A percentile compares a stretch with the other conserved stretches of the same genome.
phyloP scores from a whole-genome alignment of 92 coral and sea anemone species.

The Anthopleura xanthogrammica region DNA sequence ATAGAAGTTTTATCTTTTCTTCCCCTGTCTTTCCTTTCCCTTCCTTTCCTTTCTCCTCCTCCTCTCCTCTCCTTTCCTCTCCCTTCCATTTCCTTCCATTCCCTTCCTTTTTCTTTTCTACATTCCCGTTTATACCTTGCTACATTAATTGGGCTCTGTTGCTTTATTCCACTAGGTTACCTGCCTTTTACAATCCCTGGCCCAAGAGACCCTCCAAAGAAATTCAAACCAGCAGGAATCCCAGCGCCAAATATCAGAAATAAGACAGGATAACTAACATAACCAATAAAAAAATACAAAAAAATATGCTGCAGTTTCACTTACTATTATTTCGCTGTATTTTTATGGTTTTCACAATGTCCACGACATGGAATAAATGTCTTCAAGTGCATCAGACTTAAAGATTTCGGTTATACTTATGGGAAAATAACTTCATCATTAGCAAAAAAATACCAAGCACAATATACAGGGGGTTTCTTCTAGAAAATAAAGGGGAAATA shows the following conservation, averaged over 20 bases:
- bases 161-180: slow-evolving; percentile 46
- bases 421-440: not conserved
- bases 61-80: not conserved
- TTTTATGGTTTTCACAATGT: not conserved
- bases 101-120: not conserved
- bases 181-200: slow-evolving; percentile 88
- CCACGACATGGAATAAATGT: not conserved
- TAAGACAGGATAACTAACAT: slow-evolving; percentile 39
- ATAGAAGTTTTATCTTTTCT: too few relatives aligned
- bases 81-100: not conserved
- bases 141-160: not conserved
- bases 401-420: not conserved
- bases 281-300: not conserved
- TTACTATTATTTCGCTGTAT: not conserved
- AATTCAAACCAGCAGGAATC: slow-evolving; percentile 64
- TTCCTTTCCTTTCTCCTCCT: not conserved
- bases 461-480: not conserved
- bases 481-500: too few relatives aligned
- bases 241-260: slow-evolving; percentile 61
- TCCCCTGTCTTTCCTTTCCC: not conserved
- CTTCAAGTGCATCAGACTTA: not conserved
- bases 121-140: not conserved
- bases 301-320: not conserved
- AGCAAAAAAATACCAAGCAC: not conserved
- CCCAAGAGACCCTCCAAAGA: slow-evolving; percentile 72